These are phyloP conservation scores for Cerastis leucographa DNA, from an alignment of 2,888 invertebrate genomes.

Conservation along the genomic window DNA sequence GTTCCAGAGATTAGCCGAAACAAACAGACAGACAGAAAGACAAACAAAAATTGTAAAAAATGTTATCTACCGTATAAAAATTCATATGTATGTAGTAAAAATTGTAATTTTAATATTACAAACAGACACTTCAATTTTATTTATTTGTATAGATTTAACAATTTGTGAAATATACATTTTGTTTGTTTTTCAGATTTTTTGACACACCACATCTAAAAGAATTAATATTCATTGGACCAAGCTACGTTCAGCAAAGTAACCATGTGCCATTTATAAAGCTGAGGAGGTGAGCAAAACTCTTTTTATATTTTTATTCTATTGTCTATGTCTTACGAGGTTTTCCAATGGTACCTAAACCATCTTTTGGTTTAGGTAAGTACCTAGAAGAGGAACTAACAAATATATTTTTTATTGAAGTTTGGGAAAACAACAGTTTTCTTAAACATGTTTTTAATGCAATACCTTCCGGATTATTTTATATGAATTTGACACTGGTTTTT, in stretches of 20 bases:
- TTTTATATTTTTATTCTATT: not conserved
- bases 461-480: no score
- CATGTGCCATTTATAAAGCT: slow-evolving; percentile 75
- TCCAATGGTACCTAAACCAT: not conserved
- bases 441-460: no score
- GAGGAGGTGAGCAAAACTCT: slow-evolving; percentile 76
- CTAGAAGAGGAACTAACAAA: not conserved
- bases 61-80: no score
- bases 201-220: slow-evolving; percentile 80
- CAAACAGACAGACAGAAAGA: no score
- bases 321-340: not conserved
- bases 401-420: not conserved
- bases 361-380: no score
- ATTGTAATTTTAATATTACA: no score
- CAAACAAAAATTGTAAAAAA: no score
- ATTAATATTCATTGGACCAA: slow-evolving; percentile 83
- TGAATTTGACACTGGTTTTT: not conserved
- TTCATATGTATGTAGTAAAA: no score
- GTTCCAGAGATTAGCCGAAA: no score
- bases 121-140: no score
- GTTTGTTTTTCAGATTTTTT: slow-evolving; percentile 80
- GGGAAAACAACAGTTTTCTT: not conserved
- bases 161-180: not conserved
- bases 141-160: no score
- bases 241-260: slow-evolving; percentile 73